These are phyloP conservation scores for Petrocephalus microphthalmus DNA, from an alignment of 2,113 vertebrate genomes.

Conservation along the genomic window DNA sequence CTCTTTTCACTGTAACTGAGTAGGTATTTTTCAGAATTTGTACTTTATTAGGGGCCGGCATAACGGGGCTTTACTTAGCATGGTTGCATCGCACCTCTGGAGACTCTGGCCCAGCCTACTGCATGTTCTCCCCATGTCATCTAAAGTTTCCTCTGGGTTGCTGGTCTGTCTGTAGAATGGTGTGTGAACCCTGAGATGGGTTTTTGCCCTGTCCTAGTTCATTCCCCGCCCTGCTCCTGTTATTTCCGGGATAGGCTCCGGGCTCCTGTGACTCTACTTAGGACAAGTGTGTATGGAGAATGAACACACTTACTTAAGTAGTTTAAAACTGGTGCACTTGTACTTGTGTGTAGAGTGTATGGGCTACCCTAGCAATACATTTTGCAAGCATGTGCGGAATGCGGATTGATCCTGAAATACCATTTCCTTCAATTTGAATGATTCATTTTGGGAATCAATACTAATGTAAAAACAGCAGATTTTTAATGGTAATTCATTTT, in stretches of 20 bases:
- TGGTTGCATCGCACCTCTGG: background rate
- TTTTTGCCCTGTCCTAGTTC: background rate
- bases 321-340: background rate
- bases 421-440: background rate
- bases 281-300: background rate
- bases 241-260: background rate
- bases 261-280: background rate
- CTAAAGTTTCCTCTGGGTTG: background rate
- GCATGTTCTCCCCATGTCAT: background rate
- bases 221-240: background rate
- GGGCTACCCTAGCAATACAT: background rate
- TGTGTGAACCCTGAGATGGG: background rate
- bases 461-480: background rate
- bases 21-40: background rate
- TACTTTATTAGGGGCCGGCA: background rate
- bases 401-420: background rate
- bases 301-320: background rate
- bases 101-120: background rate
- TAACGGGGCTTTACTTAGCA: background rate
- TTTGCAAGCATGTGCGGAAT: background rate
- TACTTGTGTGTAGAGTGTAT: background rate
- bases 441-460: no score
- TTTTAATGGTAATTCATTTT: background rate
- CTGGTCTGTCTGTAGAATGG: background rate
- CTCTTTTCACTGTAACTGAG: background rate